A percentile compares a stretch with the other conserved stretches of the same genome.
These are phyloP conservation scores for Sinotaia quadrata DNA, from an alignment of 2,888 invertebrate species.

Conservation along the genomic window DNA sequence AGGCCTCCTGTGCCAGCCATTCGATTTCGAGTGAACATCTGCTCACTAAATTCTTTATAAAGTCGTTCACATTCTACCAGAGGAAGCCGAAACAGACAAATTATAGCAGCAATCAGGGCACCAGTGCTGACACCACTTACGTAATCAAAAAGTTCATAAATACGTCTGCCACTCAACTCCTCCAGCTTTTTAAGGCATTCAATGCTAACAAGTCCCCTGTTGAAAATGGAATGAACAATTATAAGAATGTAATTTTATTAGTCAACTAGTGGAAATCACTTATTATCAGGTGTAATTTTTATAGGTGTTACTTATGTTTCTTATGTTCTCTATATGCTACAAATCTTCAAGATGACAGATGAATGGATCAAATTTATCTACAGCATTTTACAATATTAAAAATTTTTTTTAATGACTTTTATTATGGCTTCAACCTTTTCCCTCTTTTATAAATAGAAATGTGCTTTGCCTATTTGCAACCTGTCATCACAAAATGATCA, in stretches of 20 bases:
- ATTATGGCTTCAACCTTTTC: too few species aligned
- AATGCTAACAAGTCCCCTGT: slow-evolving; percentile 86
- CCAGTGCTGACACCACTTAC: slow-evolving; percentile 76
- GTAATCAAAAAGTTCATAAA: slow-evolving; percentile 88
- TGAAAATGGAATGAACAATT: too few species aligned
- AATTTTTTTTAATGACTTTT: too few species aligned
- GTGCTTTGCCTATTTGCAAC: too few species aligned
- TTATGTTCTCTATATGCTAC: neutral
- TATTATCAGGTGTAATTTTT: too few species aligned
- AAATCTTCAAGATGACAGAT: neutral
- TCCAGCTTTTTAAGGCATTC: slow-evolving; percentile 87
- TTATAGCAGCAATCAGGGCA: slow-evolving; percentile 73
- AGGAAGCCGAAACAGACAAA: slow-evolving; percentile 62
- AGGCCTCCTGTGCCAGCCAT: slow-evolving; percentile 81
- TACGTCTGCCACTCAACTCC: slow-evolving; percentile 74
- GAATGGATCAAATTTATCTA: too few species aligned
- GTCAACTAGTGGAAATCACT: too few species aligned
- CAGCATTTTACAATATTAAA: too few species aligned
- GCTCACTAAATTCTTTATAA: slow-evolving; percentile 68
- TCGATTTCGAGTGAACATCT: slow-evolving; percentile 80
- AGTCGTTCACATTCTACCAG: slow-evolving; percentile 78
- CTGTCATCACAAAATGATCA: too few species aligned
- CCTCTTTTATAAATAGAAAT: too few species aligned
- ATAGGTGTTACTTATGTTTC: neutral
- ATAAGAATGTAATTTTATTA: too few species aligned